Percentiles rank a stretch among this genome's conserved stretches.
phyloP scores from a whole-genome alignment of 1,140 invertebrate species.

The Phymorhynchus buccinoides region DNA sequence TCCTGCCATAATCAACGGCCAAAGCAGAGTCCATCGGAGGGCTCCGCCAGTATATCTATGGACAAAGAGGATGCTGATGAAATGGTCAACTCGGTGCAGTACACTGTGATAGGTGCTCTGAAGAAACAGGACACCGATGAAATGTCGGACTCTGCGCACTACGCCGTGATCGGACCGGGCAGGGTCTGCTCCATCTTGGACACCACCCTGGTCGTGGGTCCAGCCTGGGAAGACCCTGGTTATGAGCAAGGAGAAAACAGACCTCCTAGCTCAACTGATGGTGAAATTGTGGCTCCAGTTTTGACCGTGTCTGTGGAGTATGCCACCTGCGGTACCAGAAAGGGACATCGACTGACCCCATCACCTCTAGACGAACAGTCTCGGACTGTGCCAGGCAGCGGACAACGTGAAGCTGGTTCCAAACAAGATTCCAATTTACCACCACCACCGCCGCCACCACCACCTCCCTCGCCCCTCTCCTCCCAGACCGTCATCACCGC shows the following conservation, averaged over 20 bases:
- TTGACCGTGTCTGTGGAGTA: conserved; percentile 12
- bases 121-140: not conserved
- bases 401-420: not conserved
- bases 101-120: conserved; percentile 21
- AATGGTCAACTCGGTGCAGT: not conserved
- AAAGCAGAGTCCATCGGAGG: not conserved
- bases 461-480: not conserved
- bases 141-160: not conserved
- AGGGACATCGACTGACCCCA: not conserved
- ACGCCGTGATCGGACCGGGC: conserved; percentile 11
- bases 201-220: not conserved
- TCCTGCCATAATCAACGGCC: not conserved
- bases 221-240: not conserved
- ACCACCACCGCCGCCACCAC: not conserved
- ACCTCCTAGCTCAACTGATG: not conserved
- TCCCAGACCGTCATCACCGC: not conserved
- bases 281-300: not conserved
- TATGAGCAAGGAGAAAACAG: not conserved
- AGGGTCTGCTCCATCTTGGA: conserved; percentile 1
- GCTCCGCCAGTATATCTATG: not conserved
- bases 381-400: not conserved
- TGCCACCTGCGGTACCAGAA: not conserved
- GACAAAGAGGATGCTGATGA: not conserved
- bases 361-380: not conserved
- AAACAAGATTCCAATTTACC: not conserved